Base-by-base conservation (phyloP, 2,888 invertebrate genomes). In the Epicampocera succincta region DNA sequence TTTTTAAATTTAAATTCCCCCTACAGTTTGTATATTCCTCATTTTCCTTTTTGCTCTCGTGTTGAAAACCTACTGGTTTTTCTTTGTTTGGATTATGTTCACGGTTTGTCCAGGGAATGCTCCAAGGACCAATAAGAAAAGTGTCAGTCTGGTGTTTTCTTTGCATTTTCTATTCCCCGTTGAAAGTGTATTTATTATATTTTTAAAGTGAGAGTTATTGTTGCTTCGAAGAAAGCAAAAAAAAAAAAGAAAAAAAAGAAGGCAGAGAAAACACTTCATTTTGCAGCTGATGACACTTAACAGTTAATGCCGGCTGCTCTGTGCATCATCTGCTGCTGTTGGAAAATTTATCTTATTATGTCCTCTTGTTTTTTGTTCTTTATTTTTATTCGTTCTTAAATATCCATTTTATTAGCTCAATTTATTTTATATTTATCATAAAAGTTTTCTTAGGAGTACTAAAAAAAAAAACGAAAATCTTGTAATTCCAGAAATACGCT, bases 401-500 rank as follows among this genome's bases (percentile, higher is more conserved):
- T 3, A n/a, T 54, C 48, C 21, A 58, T 71, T 63, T 38, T 63
- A 73, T 68, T 68, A 66, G 68, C 48, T 50, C 29, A 65, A 71
- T 72, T 48, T 58, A 61, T 74, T 74, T 79, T 33, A 56, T 21
- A 50, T 63, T 56, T 74, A 61, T 60, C 56, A 54, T 19, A 65
- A 56, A 71, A 48, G 46, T 58, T 15, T 42, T 29, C 3, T 42
- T 40, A 33, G 1, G 11, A 29, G 17, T 52, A 15, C 13, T 5
- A 25, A 44, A 44, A 54, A 19, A 38, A 25, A 15, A 29, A 29
- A 15, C 2, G 17, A 13, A 29, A 21, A 40, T 50, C 5, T 84
- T 85, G 79, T 84, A 80, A 83, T 91, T 90, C 4, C 90, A 94
- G 93, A 94, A 94, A 90, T 94, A 92, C 89, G 92, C 94, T 68